Percentiles rank a stretch among this genome's conserved stretches.
phyloP scores from a whole-genome alignment of 2,797 vertebrate genomes.

The Ispidina lecontei region DNA sequence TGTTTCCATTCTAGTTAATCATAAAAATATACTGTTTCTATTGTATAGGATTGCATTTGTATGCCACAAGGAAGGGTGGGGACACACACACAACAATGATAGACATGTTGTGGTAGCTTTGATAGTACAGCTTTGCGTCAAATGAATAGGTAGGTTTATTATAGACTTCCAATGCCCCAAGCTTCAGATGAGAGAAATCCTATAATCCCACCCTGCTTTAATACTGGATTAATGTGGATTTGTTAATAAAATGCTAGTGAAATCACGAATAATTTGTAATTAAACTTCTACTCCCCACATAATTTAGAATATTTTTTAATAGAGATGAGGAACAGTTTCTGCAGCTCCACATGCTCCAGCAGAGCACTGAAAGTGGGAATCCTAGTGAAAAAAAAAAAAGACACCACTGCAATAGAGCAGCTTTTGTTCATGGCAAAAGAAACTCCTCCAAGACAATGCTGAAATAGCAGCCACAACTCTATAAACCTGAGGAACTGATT shows the following conservation, averaged over 20 bases:
- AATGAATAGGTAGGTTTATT: conserved; percentile 75
- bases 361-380: background rate
- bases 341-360: background rate
- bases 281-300: conserved; percentile 71
- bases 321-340: conserved; percentile 46
- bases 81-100: no score
- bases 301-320: conserved; percentile 68
- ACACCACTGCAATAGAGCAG: background rate
- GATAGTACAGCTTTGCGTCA: conserved; percentile 75
- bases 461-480: background rate
- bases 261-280: conserved; percentile 83
- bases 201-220: conserved; percentile 81
- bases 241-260: conserved; percentile 84
- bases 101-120: conserved; percentile 34
- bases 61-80: background rate
- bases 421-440: background rate
- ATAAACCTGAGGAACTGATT: background rate
- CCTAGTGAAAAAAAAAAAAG: background rate
- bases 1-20: background rate
- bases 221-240: conserved; percentile 85
- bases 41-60: conserved; percentile 16
- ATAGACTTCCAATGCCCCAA: conserved; percentile 75
- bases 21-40: background rate
- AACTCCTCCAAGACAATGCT: background rate
- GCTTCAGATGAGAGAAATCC: conserved; percentile 80